Base-by-base conservation (phyloP, 2,113 vertebrate genomes). In the Nematolebias whitei region DNA sequence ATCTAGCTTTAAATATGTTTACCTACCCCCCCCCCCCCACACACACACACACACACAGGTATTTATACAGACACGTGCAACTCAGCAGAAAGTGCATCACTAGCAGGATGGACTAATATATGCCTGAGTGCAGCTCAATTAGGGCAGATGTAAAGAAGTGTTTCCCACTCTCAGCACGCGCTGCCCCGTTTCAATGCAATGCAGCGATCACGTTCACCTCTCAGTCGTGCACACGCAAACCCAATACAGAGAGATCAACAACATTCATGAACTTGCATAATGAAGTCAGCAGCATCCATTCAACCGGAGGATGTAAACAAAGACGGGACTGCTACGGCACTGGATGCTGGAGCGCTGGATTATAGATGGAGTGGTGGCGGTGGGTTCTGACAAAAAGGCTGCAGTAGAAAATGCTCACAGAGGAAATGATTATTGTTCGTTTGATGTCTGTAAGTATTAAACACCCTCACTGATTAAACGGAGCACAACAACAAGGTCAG, bases 71-170 rank as follows among this genome's bases (percentile, higher is more conserved):
- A 55, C 18, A 16, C 59, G 45, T 47, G 19, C 61, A 24, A 58
- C 54, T 56, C 18, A 73, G 15, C n/a, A 72, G 69, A 83, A 86
- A 85, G 55, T 87, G 80, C 80, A 69, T 70, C 76, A 78, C 66
- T 69, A 50, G 87, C 78, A 80, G 50, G 39, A 23, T 2, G 14
- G 57, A 58, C 79, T 87, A 85, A 85, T 88, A 84, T 87, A 87
- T 87, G 84, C 76, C 84, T 82, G 71, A 87, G 70, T 84, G 84
- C 65, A 7, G 76, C 81, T 84, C 78, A 89, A 84, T 90, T 88
- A 87, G 86, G 64, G 71, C 62, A 80, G 71, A 82, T 83, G 74
- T 86, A 74, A 84, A 76, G 73, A 78, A 68, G 15, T 51, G 65
- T 78, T 85, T 71, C 41, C 51, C 47, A 63, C 61, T 62, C 70